Evolutionary conservation across 2,797 vertebrate species (phyloP).

Genomic region (Onychomys leucogaster): DNA sequence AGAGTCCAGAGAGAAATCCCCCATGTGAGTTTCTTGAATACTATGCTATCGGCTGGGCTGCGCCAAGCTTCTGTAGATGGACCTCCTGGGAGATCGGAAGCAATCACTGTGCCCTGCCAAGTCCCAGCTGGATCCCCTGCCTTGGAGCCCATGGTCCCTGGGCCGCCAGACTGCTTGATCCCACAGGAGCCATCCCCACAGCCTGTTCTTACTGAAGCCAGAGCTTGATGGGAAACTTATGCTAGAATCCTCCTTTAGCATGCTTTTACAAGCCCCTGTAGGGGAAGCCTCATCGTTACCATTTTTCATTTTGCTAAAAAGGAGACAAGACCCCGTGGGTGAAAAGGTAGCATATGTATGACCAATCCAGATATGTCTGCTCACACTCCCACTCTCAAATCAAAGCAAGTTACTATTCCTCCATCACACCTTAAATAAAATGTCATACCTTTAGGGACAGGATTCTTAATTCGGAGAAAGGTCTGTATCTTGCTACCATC

Average conservation of each 20-base stretch:
- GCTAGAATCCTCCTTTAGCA: not conserved
- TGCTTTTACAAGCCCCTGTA: not conserved
- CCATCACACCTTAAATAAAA: slow-evolving; percentile 37
- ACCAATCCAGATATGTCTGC: not conserved
- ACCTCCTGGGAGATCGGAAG: not conserved
- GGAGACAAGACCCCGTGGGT: slow-evolving; percentile 7
- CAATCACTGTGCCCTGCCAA: not conserved
- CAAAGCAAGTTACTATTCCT: slow-evolving; percentile 48
- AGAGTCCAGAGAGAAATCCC: not conserved
- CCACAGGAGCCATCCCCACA: fast-evolving
- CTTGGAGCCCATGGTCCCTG: too few relatives aligned
- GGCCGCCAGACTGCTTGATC: not conserved
- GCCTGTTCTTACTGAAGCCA: not conserved
- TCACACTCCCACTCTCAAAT: not conserved
- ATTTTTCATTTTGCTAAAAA: slow-evolving; percentile 57
- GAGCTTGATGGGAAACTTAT: too few relatives aligned
- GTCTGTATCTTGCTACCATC: not conserved
- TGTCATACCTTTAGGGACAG: not conserved
- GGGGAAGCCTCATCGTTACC: not conserved
- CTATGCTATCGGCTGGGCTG: not conserved
- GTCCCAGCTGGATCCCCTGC: not conserved
- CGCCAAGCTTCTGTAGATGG: not conserved
- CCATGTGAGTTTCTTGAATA: not conserved
- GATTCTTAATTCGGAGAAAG: not conserved
- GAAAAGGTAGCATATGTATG: not conserved